Evolutionary conservation across 2,888 invertebrate species (phyloP).

Genomic region (Drosophila pegasa): DNA sequence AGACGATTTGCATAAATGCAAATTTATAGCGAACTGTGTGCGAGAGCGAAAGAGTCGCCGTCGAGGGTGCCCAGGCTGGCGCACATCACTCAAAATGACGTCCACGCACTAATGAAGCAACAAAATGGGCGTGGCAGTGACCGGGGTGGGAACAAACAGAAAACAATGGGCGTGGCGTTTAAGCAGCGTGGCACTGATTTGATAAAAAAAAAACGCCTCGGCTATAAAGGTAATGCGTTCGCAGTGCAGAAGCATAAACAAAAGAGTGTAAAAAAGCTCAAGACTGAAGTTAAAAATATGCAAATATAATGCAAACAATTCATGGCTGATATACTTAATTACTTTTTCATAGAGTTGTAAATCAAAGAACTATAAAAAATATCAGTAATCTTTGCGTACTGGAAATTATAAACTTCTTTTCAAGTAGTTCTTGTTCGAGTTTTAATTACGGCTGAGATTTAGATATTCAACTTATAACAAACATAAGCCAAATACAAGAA

Average conservation of each 20-base stretch:
- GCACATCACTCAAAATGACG: conserved; percentile 56
- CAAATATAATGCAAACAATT: neutral
- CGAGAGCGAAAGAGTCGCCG: conserved; percentile 32
- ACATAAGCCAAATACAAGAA: too few species aligned
- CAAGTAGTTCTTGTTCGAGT: too few species aligned
- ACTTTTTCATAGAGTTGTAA: neutral
- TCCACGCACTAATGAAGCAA: conserved; percentile 66
- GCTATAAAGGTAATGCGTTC: conserved; percentile 2
- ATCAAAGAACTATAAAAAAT: neutral
- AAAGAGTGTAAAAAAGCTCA: neutral
- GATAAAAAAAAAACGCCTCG: conserved; percentile 20
- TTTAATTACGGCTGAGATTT: too few species aligned
- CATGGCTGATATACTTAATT: neutral
- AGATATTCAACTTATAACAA: too few species aligned
- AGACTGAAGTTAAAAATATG: conserved; percentile 3
- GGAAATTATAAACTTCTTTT: too few species aligned
- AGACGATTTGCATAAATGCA: conserved; percentile 66
- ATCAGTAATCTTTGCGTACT: too few species aligned
- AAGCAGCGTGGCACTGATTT: conserved; percentile 41
- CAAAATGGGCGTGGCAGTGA: conserved; percentile 51
- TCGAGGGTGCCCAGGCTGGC: conserved; percentile 8
- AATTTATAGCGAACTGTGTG: conserved; percentile 45
- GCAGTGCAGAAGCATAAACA: neutral
- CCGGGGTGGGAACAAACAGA: neutral
- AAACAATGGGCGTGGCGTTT: conserved; percentile 38